Percentiles rank a stretch among this genome's conserved stretches.
Evolutionary conservation across 2,113 vertebrate species (phyloP).

Genomic region (Ictidomys tridecemlineatus): DNA sequence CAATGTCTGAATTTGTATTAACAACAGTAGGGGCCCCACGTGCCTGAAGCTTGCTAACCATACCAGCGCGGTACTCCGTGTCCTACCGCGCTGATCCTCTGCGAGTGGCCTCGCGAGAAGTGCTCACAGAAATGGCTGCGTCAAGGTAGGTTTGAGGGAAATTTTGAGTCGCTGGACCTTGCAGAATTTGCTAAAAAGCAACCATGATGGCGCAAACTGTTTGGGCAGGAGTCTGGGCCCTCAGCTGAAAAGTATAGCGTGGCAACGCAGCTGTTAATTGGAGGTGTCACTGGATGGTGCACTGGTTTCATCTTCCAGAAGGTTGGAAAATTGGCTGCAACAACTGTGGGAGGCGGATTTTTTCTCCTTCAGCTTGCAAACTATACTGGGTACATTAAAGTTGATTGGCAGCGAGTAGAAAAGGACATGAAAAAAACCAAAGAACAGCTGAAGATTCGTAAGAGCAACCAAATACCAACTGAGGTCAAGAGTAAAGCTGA

Average conservation of each 20-base stretch:
- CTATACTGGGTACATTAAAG: constrained; percentile 92
- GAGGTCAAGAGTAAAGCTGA: constrained; percentile 90
- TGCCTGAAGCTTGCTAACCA: constrained; percentile 54
- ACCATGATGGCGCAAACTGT: constrained; percentile 92
- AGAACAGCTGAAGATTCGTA: constrained; percentile 91
- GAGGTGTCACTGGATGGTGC: constrained; percentile 83
- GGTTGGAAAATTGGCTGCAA: constrained; percentile 93
- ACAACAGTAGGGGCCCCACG: not conserved
- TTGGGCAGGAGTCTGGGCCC: constrained; percentile 89
- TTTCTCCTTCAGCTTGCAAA: constrained; percentile 93
- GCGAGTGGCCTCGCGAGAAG: constrained; percentile 40
- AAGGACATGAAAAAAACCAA: constrained; percentile 92
- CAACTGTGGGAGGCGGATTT: constrained; percentile 93
- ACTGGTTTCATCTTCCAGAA: constrained; percentile 94
- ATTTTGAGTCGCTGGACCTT: constrained; percentile 85
- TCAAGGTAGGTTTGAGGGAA: not conserved
- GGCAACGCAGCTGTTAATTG: constrained; percentile 90
- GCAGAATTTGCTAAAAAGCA: constrained; percentile 91
- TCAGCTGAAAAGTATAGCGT: constrained; percentile 91
- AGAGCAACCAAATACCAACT: constrained; percentile 84
- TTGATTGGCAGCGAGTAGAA: constrained; percentile 94
- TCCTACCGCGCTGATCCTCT: not conserved
- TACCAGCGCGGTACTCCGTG: accelerated
- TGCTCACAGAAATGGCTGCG: constrained; percentile 56
- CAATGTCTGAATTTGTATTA: no score